Evolutionary conservation across 2,888 invertebrate species (phyloP).

Genomic region (Diarsia dahlii): DNA sequence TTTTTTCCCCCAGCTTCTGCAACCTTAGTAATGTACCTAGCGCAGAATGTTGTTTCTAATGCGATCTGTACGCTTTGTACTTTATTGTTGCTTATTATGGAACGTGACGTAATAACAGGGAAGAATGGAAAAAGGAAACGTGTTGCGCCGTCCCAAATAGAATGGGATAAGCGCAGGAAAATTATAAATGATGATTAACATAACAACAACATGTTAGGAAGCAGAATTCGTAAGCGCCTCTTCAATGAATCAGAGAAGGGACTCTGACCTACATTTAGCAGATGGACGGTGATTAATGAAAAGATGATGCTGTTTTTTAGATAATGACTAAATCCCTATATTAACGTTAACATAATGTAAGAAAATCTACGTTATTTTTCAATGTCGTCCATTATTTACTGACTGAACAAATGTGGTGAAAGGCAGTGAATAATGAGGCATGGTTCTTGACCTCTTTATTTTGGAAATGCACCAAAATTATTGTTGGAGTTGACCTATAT

Average conservation of each 20-base stretch:
- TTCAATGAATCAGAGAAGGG: not conserved
- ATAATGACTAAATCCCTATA: conserved; percentile 1
- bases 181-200: too few relatives aligned
- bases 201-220: not conserved
- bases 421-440: conserved; percentile 44
- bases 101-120: too few relatives aligned
- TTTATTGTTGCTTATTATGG: not conserved
- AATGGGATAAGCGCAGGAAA: too few relatives aligned
- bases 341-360: conserved; percentile 18
- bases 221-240: not conserved
- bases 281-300: not conserved
- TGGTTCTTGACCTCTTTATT: conserved; percentile 41
- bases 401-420: conserved; percentile 35
- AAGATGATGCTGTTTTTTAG: conserved; percentile 5
- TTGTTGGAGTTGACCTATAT: conserved; percentile 40
- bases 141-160: too few relatives aligned
- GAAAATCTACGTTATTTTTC: conserved; percentile 10
- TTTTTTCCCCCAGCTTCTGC: too few relatives aligned
- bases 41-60: too few relatives aligned
- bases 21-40: too few relatives aligned
- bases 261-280: not conserved
- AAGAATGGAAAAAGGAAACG: too few relatives aligned
- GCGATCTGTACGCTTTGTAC: not conserved
- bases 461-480: conserved; percentile 56
- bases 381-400: conserved; percentile 32